phyloP scores from a whole-genome alignment of 30 jellyfish, hydroid and myxozoan genomes.

The Mastigias papua region DNA sequence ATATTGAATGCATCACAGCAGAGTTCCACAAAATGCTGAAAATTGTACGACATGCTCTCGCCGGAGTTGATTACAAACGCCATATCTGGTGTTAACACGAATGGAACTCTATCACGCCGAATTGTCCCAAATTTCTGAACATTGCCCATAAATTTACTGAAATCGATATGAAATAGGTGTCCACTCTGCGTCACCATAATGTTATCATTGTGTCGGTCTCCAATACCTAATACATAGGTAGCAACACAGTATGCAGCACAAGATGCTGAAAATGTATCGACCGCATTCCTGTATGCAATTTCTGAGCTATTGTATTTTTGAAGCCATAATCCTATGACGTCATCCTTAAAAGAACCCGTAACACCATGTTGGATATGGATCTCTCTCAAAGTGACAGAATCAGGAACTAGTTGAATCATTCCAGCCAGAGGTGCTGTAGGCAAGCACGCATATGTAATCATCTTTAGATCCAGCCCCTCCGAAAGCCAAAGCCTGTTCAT shows the following conservation, averaged over 20 bases:
- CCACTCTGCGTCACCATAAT: conserved; percentile 94
- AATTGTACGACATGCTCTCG: conserved; percentile 76
- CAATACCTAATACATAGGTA: conserved; percentile 94
- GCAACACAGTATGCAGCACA: conserved; percentile 99
- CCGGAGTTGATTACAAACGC: conserved; percentile 94
- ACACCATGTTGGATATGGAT: conserved; percentile 94
- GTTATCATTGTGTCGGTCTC: conserved; percentile 99
- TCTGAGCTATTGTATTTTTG: conserved; percentile 85
- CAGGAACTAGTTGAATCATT: conserved; percentile 83
- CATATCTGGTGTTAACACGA: conserved; percentile 99
- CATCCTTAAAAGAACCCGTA: conserved; percentile 97
- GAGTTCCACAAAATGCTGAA: conserved; percentile 91
- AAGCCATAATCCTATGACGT: conserved; percentile 90
- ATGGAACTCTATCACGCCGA: conserved; percentile 95
- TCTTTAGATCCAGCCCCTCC: conserved; percentile 86
- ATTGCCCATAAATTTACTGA: conserved; percentile 94
- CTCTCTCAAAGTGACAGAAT: conserved; percentile 90
- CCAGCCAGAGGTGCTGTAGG: conserved; percentile 97
- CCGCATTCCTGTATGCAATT: conserved; percentile 78
- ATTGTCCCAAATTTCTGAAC: conserved; percentile 92
- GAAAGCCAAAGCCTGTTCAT: conserved; percentile 93
- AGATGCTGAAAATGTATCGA: conserved; percentile 89
- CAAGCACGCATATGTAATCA: conserved; percentile 86
- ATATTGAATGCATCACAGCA: conserved; percentile 95
- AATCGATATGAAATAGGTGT: conserved; percentile 95